Base-by-base conservation (phyloP, 2,113 vertebrate genomes). In the Nymphicus hollandicus region DNA sequence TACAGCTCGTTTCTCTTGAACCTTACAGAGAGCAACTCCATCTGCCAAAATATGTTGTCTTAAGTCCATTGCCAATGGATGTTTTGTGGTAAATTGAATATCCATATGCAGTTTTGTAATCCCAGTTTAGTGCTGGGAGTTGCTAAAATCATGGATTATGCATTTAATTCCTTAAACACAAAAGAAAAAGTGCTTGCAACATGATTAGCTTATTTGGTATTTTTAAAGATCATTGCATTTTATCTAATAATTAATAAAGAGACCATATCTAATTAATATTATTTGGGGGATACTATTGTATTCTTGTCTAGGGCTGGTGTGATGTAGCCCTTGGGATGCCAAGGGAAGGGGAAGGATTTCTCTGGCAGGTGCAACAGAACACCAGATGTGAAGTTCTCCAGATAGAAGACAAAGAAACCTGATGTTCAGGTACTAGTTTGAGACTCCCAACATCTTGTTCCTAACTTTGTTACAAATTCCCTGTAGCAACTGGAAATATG, bases 381-480 rank as follows among this genome's bases (percentile, higher is more conserved):
- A 52, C 11, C 41, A n/a, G 31, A 61, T 0, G 4, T 9, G 23
- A 60, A 37, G 24, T 10, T 3, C 27, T 50, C 0, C 2, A 58
- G 69, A 10, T 7, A 53, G 29, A 35, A 15, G 22, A 81, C 23
- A 39, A 89, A 79, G 60, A 27, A 82, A 46, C 3, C 78, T 60
- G 58, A 9, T 41, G 87, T 37, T 77, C 35, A 14, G 17, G 31
- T 3, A 3, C 29, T 3, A 17, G 17, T 3, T 13, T 37, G 61
- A 47, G 91, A 17, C 35, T 56, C 1, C 1, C 50, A 72, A 43
- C 44, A 76, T n/a, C 23, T 49, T 15, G 49, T 35, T 77, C 81
- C 17, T 3, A 11, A 28, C 37, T 55, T 64, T 18, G 15, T 8
- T n/a, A 69, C 73, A 35, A 28, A 23, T 31, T 81, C 89, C 63